Base-by-base conservation (phyloP, 2,113 vertebrate species). In the Ranitomeya imitator region DNA sequence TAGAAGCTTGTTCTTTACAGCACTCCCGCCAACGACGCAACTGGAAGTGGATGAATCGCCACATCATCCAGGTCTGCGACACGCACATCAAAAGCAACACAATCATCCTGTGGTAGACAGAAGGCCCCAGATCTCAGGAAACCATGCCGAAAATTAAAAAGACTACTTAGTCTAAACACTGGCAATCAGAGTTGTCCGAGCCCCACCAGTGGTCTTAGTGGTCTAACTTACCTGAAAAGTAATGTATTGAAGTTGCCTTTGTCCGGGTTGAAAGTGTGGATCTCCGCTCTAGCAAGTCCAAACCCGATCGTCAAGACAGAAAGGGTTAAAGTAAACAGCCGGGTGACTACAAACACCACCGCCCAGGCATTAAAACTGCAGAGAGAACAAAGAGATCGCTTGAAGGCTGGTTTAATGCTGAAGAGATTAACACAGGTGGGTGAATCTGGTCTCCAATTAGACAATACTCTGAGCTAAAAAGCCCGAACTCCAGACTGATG, bases 11-110 rank as follows among this genome's bases (percentile, higher is more conserved):
- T 91, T 99, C 97, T 0, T 95, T 94, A 94, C 97, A 94, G 92
- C 96, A 96, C 73, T 99, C 97, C 31, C 98, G 95, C 95, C 97
- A 99, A 90, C 97, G 96, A 55, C 97, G 96, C 93, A 99, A 94
- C 96, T 99, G 98, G 93, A 98, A 98, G 91, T 97, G 96, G 93
- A 99, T 98, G 92, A 99, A 99, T 92, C 96, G 96, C 97, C 98
- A 99, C 93, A 99, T 98, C 85, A 98, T 95, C 95, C 97, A 99
- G 71, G 97, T 97, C 93, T 99, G 98, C 89, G 96, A 97, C 63
- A 97, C 93, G 90, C 97, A 99, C 85, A 97, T 95, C 94, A 98
- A 91, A 88, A 97, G 95, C 90, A 99, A 93, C 94, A 98, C 94
- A 14, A 93, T 94, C 93, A 99, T 94, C 95, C 98, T 99, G 93